Conservation (phyloP, 2,888 invertebrate genomes). For the Calliopum simillimum region DNA sequence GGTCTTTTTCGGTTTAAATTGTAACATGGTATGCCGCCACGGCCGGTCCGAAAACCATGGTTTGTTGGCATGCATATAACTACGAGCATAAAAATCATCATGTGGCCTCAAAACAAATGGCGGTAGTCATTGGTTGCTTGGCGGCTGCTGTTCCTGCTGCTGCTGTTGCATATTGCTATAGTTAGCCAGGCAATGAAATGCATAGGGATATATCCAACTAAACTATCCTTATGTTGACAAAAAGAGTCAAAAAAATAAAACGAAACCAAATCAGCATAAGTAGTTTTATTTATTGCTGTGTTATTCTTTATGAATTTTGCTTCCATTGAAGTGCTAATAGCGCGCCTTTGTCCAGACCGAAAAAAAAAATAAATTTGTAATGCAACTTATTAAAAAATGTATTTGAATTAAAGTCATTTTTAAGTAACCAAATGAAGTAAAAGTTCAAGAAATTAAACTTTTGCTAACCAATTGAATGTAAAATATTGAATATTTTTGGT, state of each 20-base stretch:
- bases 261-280: conserved; percentile 6
- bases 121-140: conserved; percentile 43
- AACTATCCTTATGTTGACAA: too few species aligned
- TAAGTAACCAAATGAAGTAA: too few species aligned
- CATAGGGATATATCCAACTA: not conserved
- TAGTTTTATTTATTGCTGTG: conserved; percentile 11
- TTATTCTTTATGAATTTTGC: not conserved
- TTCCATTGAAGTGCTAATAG: conserved; percentile 6
- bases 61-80: conserved; percentile 7
- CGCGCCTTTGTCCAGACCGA: conserved; percentile 5
- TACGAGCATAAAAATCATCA: not conserved
- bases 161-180: too few species aligned
- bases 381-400: not conserved
- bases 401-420: too few species aligned
- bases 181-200: not conserved
- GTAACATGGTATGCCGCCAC: not conserved
- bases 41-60: conserved; percentile 3
- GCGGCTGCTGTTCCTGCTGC: too few species aligned
- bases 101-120: conserved; percentile 37
- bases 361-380: not conserved
- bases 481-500: too few species aligned
- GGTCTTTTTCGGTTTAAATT: too few species aligned
- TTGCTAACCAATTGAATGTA: too few species aligned
- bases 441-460: too few species aligned
- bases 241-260: too few species aligned